phyloP scores from a whole-genome alignment of 37 sponge, comb jelly and placozoan genomes.

The Hormiphora californensis region DNA sequence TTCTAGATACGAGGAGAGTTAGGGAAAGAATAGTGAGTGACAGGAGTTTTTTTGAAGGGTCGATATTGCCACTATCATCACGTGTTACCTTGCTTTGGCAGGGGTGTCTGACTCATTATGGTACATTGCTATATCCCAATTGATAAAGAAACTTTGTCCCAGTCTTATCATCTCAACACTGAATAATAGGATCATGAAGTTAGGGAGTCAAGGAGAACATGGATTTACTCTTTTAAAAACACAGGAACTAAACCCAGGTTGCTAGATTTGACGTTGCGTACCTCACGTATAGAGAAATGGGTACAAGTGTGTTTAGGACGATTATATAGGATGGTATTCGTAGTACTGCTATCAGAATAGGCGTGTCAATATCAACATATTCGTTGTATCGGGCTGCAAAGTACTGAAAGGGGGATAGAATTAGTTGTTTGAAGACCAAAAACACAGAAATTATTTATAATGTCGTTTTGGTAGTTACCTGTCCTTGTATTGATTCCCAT shows the following conservation, averaged over 20 bases:
- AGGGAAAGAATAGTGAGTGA: too few relatives aligned
- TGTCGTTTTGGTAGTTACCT: slow-evolving; percentile 60
- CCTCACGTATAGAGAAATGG: slow-evolving; percentile 98
- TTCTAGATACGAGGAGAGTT: too few relatives aligned
- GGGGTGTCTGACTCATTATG: slow-evolving; percentile 71
- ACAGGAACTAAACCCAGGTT: not conserved
- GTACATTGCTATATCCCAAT: slow-evolving; percentile 92
- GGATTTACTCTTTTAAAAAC: not conserved
- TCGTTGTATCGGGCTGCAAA: not conserved
- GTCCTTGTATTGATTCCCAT: slow-evolving; percentile 70
- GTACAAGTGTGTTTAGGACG: slow-evolving; percentile 91
- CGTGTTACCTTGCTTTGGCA: slow-evolving; percentile 65
- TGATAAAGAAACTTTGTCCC: slow-evolving; percentile 83
- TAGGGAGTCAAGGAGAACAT: not conserved
- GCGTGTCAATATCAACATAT: too few relatives aligned
- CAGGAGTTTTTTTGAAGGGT: too few relatives aligned
- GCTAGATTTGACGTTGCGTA: not conserved
- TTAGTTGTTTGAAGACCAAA: not conserved
- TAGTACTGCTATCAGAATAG: slow-evolving; percentile 66
- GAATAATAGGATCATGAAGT: not conserved
- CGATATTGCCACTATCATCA: too few relatives aligned
- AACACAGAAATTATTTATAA: too few relatives aligned
- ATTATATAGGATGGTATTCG: slow-evolving; percentile 86
- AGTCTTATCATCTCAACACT: slow-evolving; percentile 96
- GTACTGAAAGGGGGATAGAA: not conserved